Base-by-base conservation (phyloP, 2,888 invertebrate genomes). In the Eudasyphora cyanicolor region DNA sequence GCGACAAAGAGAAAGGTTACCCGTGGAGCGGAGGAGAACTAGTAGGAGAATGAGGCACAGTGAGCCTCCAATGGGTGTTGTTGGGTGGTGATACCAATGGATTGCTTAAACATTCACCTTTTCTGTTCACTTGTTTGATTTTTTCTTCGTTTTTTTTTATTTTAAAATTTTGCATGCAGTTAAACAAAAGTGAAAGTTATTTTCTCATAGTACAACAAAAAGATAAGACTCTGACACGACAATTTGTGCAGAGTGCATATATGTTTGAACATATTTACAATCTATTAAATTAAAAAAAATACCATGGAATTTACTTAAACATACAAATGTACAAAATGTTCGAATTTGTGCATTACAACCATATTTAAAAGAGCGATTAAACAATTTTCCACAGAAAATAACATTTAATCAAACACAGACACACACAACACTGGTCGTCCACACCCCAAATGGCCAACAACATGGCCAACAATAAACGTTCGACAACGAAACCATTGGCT, bases 91-190 rank as follows among this genome's bases (percentile, higher is more conserved):
- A 38, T 38, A 1, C 38, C 57, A 57, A 57, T 57, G 57, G 27
- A 7, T n/a, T 35, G 38, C 35, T 12, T 21, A 67, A 67, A 29
- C 64, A 64, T 27, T 67, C 35, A 32, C 35, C 32, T 29, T 42
- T 67, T 64, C 19, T 38, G 17, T 64, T 64, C 29, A 57, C 29
- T 35, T 64, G n/a, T 67, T 67, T 29, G 32, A 17, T 67, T 67
- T 2, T 42, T 67, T 29, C 35, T 79, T 75, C 51, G 60, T 74
- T 80, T 79, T 79, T 79, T 85, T n/a, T n/a, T n/a, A n/a, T n/a
- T n/a, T n/a, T n/a, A n/a, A n/a, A n/a, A n/a, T n/a, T n/a, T 81
- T 35, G 21, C 57, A 27, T 74, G 54, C 49, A n/a, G n/a, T n/a
- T n/a, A 82, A 73, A 69, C 32, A 76, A 70, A 76, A 42, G 71